phyloP scores from a whole-genome alignment of 2,797 vertebrate species.

The Parotocinclus haroldoi region DNA sequence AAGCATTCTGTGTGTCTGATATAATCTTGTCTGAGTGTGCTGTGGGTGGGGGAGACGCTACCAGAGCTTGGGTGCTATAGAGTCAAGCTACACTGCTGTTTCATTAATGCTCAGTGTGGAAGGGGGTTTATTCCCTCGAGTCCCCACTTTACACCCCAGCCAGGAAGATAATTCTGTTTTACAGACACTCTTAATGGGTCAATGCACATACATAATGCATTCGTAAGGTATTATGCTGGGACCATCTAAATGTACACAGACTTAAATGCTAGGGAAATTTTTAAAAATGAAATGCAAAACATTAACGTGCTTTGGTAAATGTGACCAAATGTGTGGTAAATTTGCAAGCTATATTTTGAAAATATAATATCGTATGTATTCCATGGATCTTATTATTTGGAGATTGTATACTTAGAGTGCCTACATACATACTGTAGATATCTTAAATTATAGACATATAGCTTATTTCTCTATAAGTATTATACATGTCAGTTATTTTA shows the following conservation, averaged over 20 bases:
- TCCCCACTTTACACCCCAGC: slow-evolving; percentile 42
- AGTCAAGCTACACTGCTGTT: slow-evolving; percentile 8
- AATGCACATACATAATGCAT: slow-evolving; percentile 50
- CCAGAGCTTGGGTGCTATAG: slow-evolving; percentile 17
- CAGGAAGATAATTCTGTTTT: slow-evolving; percentile 59
- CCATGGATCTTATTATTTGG: too few relatives aligned
- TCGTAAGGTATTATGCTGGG: slow-evolving; percentile 38
- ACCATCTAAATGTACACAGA: slow-evolving; percentile 34
- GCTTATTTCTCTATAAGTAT: too few relatives aligned
- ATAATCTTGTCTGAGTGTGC: slow-evolving; percentile 21
- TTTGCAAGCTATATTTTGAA: too few relatives aligned
- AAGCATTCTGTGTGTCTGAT: slow-evolving; percentile 21
- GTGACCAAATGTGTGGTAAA: too few relatives aligned
- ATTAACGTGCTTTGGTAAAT: not conserved
- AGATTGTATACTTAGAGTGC: too few relatives aligned
- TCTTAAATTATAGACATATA: too few relatives aligned
- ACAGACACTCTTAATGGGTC: slow-evolving; percentile 59
- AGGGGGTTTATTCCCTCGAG: slow-evolving; percentile 33
- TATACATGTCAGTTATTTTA: too few relatives aligned
- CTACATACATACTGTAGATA: too few relatives aligned
- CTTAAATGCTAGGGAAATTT: slow-evolving; percentile 5
- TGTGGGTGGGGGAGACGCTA: slow-evolving; percentile 6
- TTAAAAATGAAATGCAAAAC: not conserved
- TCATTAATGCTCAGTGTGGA: slow-evolving; percentile 17
- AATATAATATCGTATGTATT: too few relatives aligned